A percentile compares a stretch with the other conserved stretches of the same genome.
phyloP scores from a whole-genome alignment of 53 echinoderm and acorn worm species.

The Mesocentrotus franciscanus region DNA sequence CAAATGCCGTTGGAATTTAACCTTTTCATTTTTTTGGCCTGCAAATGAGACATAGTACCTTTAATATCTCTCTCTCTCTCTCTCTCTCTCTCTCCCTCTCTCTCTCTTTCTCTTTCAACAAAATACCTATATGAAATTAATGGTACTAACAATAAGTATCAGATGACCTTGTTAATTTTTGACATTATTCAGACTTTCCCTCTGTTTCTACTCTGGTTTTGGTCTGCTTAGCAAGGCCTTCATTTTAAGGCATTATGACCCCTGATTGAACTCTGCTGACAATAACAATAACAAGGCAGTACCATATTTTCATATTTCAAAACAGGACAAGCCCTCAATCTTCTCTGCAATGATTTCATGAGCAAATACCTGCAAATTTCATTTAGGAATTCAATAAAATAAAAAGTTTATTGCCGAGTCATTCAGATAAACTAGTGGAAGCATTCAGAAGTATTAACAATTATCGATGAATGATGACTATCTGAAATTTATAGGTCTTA shows the following conservation, averaged over 20 bases:
- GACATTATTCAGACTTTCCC: background rate
- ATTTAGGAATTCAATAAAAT: background rate
- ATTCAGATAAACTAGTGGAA: background rate
- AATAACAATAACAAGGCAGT: slow-evolving; percentile 13
- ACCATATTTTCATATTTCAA: background rate
- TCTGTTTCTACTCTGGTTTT: slow-evolving; percentile 13
- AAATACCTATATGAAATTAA: background rate
- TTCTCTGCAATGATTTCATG: background rate
- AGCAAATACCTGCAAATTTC: slow-evolving; percentile 9
- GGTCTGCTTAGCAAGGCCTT: slow-evolving; percentile 7
- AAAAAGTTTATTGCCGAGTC: background rate
- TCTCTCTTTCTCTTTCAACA: background rate
- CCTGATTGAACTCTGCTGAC: background rate
- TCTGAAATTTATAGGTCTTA: background rate
- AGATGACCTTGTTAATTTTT: background rate
- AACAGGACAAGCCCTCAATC: background rate
- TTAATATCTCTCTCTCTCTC: background rate
- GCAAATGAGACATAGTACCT: too few species aligned
- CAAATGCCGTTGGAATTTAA: too few species aligned
- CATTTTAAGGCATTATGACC: background rate
- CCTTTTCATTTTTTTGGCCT: too few species aligned
- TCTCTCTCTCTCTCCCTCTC: background rate
- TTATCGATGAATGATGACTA: background rate
- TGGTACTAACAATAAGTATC: background rate
- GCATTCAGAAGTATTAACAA: background rate